Evolutionary conservation across 2,888 invertebrate genomes (phyloP).

Genomic region (Cylloceria caligata): DNA sequence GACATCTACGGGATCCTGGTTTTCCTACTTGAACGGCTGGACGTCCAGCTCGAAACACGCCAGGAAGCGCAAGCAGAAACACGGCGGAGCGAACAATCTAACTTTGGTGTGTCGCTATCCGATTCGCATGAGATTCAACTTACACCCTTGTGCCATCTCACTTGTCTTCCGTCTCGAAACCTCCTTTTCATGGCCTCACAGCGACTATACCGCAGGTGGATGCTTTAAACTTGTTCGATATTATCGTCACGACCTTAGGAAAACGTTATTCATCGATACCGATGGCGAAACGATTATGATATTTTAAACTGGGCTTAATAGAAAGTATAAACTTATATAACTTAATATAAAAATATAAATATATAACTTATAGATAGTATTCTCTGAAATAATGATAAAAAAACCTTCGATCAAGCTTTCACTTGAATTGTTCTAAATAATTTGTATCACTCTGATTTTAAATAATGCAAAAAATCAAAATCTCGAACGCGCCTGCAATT

Average conservation of each 20-base stretch:
- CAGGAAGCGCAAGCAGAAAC: constrained; percentile 9
- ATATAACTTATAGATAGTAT: no score
- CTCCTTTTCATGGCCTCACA: constrained; percentile 45
- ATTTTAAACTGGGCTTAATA: constrained; percentile 29
- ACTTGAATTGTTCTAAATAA: no score
- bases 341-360: neutral
- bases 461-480: no score
- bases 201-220: constrained; percentile 56
- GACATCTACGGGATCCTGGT: constrained; percentile 39
- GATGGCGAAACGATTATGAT: constrained; percentile 38
- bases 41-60: constrained; percentile 51
- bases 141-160: constrained; percentile 19
- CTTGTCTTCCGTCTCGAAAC: constrained; percentile 28
- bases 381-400: no score
- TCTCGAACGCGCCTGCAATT: no score
- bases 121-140: constrained; percentile 64
- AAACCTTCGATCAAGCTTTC: no score
- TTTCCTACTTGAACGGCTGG: constrained; percentile 55
- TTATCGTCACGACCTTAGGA: constrained; percentile 27
- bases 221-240: constrained; percentile 57
- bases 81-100: constrained; percentile 56
- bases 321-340: constrained; percentile 11
- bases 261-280: constrained; percentile 60
- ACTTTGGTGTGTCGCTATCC: constrained; percentile 61
- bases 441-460: no score